phyloP scores from a whole-genome alignment of 2,113 vertebrate species.

The Lonchura striata region DNA sequence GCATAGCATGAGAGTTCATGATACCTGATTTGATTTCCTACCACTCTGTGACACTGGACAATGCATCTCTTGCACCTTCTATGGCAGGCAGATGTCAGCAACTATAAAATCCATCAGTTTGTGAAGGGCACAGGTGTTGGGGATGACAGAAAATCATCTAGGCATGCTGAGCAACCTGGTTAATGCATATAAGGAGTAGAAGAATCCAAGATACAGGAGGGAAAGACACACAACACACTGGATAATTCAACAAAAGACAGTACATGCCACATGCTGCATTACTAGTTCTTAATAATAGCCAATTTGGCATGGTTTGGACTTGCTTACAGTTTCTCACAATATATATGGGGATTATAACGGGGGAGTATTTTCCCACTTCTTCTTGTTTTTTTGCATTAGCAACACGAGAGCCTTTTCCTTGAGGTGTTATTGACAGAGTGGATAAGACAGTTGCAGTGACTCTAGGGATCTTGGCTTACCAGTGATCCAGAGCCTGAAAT shows the following conservation, averaged over 20 bases:
- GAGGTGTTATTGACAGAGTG: not conserved
- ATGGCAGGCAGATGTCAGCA: not conserved
- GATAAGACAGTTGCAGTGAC: not conserved
- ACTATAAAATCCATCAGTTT: not conserved
- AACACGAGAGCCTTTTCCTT: not conserved
- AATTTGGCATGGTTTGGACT: not conserved
- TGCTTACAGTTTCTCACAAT: not conserved
- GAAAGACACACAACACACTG: not conserved
- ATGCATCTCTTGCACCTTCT: not conserved
- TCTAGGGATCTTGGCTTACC: not conserved
- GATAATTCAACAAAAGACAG: not conserved
- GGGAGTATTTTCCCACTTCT: not conserved
- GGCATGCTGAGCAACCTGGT: not conserved
- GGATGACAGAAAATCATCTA: not conserved
- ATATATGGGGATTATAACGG: not conserved
- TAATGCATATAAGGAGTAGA: not conserved
- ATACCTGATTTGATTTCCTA: not conserved
- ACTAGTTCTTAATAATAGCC: not conserved
- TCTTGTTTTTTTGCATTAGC: not conserved
- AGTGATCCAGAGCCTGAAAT: not conserved
- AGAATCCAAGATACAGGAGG: not conserved
- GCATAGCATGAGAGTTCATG: not conserved
- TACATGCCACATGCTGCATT: not conserved
- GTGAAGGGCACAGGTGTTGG: not conserved
- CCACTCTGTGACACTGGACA: not conserved